Evolutionary conservation across 2,113 vertebrate genomes (phyloP), one percentile per base, ranked within the genome.

Genomic region (Pleuronectes platessa): DNA sequence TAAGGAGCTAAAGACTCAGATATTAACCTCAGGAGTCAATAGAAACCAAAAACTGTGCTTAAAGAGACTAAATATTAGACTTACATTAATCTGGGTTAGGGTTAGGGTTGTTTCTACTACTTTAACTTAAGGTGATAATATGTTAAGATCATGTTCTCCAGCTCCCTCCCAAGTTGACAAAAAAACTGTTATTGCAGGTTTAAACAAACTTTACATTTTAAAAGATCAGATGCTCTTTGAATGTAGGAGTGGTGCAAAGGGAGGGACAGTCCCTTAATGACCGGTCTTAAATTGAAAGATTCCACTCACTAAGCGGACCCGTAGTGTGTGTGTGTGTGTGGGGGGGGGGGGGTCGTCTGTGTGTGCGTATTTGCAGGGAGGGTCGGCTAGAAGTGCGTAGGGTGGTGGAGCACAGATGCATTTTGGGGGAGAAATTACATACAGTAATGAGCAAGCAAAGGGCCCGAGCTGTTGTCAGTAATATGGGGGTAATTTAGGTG

Each of bases 401-500:
- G 78, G 49, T 49, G 74, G 54, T 68, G 61, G 47, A 54, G 70
- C 81, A 26, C 73, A 71, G 65, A 83, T 90, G 83, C 82, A 83
- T 81, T 76, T 85, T 74, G 61, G 65, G 64, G 65, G 72, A n/a
- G 13, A 88, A 79, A 87, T 85, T 88, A 80, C 71, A 88, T 64
- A 77, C 54, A 74, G 66, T 87, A 87, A 91, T 79, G 80, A 87
- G 60, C 79, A 79, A 71, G 60, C 79, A 42, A 42, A 63, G 63
- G 15, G 27, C 42, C 17, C 42, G 72, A 58, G 72, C 73, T 82
- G 71, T 76, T 78, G 77, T 61, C 70, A 60, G 69, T 83, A 82
- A 86, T 87, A 69, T 77, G 24, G 74, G 79, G 82, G 68, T 83
- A 81, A 87, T 90, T 91, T 90, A 83, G 81, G 26, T 18, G 53